Evolutionary conservation across 2,113 vertebrate genomes (phyloP), one percentile per base, ranked within the genome.

Genomic region (Crocuta crocuta): DNA sequence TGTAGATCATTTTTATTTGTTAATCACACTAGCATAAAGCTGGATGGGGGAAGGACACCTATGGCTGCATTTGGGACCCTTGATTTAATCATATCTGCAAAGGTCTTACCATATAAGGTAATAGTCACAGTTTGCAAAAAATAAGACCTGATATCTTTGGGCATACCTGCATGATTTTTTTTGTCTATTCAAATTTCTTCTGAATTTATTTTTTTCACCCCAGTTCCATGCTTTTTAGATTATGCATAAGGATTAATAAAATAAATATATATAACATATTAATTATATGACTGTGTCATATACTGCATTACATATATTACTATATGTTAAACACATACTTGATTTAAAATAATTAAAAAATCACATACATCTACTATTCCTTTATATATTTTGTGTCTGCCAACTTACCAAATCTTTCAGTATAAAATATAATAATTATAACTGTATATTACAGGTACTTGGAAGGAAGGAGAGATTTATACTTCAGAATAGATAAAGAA

Each of bases 321-420:
- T 76, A 16, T 76, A 7, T 45, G 63, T 61, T 74, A 50, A 79
- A 23, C 43, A 23, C 31, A 35, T 48, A 58, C n/a, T 28, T 87
- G 10, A 39, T 48, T 79, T 86, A 39, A 79, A 91, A 85, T 78
- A 81, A 81, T 79, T 2, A 71, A 50, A 91, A 78, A 39, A 48
- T 12, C 35, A 33, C 31, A 63, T 39, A 31, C 33, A 78, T 70
- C 15, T 84, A 28, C 17, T 35, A 61, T 68, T 53, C 23, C 15
- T 76, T 55, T 48, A n/a, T 70, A 12, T 78, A 84, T 66, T 50
- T 85, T 65, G 11, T 28, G 48, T 50, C 6, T 61, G 24, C 24
- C 33, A 80, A 17, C 5, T 85, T n/a, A 58, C 24, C 24, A 17
- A 91, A 68, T 61, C 50, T 85, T 65, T 8, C 53, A 68, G 61